Conservation (phyloP, 2,888 invertebrate genomes). For the Cheiracanthium punctorium region DNA sequence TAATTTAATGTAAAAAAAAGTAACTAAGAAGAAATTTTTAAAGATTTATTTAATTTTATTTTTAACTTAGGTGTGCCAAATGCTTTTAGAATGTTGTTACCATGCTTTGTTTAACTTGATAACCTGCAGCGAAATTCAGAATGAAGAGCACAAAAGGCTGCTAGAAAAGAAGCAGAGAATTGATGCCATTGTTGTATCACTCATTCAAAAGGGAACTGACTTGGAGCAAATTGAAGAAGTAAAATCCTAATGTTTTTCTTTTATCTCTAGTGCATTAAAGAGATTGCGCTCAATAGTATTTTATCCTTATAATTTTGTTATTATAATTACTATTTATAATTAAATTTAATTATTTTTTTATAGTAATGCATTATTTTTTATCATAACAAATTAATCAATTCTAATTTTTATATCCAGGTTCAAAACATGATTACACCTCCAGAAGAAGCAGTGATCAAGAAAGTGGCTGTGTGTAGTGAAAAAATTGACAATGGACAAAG, state of each 20-base stretch:
- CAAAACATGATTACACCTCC: conserved; percentile 91
- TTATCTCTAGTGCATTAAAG: too few species aligned
- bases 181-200: conserved; percentile 86
- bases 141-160: conserved; percentile 84
- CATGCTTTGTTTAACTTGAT: conserved; percentile 84
- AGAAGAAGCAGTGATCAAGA: conserved; percentile 85
- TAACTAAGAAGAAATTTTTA: too few species aligned
- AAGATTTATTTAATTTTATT: too few species aligned
- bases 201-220: conserved; percentile 86
- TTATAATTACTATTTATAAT: conserved; percentile 44
- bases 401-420: conserved; percentile 80
- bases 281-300: too few species aligned
- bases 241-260: conserved; percentile 33
- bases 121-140: conserved; percentile 82
- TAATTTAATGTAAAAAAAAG: too few species aligned
- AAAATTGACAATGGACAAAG: conserved; percentile 87
- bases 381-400: too few species aligned
- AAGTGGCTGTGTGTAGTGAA: conserved; percentile 84
- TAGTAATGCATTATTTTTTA: background rate
- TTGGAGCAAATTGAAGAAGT: conserved; percentile 88
- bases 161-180: conserved; percentile 91
- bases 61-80: conserved; percentile 78
- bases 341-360: background rate
- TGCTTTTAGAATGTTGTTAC: conserved; percentile 83
- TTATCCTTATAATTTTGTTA: too few species aligned